Conservation (phyloP, 2,888 invertebrate species). For the Xestia xanthographa region DNA sequence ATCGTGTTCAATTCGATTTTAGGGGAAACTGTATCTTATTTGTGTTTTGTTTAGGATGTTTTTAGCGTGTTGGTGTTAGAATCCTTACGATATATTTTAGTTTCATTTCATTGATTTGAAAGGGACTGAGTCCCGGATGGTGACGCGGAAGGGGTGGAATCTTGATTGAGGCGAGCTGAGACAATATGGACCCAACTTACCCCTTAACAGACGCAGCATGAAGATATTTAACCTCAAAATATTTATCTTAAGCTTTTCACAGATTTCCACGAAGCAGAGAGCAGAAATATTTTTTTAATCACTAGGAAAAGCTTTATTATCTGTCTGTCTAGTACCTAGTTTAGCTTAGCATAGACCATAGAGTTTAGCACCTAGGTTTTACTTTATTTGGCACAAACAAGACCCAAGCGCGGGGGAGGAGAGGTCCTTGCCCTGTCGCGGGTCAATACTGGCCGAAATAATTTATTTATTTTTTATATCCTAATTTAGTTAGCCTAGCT, state of each 20-base stretch:
- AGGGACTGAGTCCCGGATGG: slow-evolving; percentile 23
- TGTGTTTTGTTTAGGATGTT: slow-evolving; percentile 44
- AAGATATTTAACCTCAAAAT: slow-evolving; percentile 25
- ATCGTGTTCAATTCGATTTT: slow-evolving; percentile 68
- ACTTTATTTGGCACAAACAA: slow-evolving; percentile 43
- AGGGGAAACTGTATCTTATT: slow-evolving; percentile 53
- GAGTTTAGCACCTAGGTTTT: slow-evolving; percentile 12
- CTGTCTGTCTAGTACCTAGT: slow-evolving; percentile 6
- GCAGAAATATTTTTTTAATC: background rate
- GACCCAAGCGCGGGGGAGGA: background rate
- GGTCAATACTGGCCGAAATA: slow-evolving; percentile 47
- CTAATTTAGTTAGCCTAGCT: background rate
- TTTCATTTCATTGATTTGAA: slow-evolving; percentile 54
- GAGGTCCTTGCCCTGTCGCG: slow-evolving; percentile 51
- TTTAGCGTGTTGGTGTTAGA: slow-evolving; percentile 31
- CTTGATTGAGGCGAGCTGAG: slow-evolving; percentile 18
- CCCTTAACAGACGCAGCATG: background rate
- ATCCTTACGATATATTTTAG: slow-evolving; percentile 37
- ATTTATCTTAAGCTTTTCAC: slow-evolving; percentile 23
- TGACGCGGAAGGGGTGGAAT: slow-evolving; percentile 36
- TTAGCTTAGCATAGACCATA: slow-evolving; percentile 14
- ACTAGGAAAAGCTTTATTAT: background rate
- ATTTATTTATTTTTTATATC: background rate
- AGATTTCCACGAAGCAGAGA: slow-evolving; percentile 13
- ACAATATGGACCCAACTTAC: slow-evolving; percentile 16